Evolutionary conservation across 2,113 vertebrate genomes (phyloP).

Genomic region (Artemisiospiza belli): DNA sequence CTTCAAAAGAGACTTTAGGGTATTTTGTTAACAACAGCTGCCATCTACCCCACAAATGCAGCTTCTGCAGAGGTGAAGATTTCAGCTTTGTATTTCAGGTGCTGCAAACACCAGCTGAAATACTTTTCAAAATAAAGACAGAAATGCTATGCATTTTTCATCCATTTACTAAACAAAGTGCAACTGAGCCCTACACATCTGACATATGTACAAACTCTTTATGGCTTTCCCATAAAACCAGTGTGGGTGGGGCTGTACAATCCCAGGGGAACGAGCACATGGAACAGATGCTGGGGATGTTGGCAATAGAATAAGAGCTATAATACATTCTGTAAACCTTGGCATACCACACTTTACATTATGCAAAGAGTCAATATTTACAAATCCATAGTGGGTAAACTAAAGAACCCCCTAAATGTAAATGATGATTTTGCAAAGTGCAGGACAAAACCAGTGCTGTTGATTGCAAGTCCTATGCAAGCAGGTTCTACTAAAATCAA

Average conservation of each 20-base stretch:
- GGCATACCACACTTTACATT: conserved; percentile 88
- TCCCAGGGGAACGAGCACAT: conserved; percentile 79
- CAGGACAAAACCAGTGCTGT: conserved; percentile 77
- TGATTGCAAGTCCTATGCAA: conserved; percentile 71
- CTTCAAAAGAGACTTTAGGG: neutral
- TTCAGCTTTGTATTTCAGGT: neutral
- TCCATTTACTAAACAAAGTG: conserved; percentile 77
- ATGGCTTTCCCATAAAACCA: conserved; percentile 83
- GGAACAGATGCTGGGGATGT: conserved; percentile 77
- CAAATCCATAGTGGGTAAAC: conserved; percentile 76
- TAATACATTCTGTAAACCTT: conserved; percentile 95
- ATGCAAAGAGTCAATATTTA: conserved; percentile 89
- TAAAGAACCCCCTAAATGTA: conserved; percentile 57
- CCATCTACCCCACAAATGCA: neutral
- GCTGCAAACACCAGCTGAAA: conserved; percentile 33
- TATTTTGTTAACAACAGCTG: conserved; percentile 3
- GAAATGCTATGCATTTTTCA: conserved; percentile 42
- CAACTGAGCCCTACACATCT: conserved; percentile 78
- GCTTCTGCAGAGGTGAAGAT: neutral
- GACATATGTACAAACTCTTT: conserved; percentile 76
- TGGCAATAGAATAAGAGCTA: conserved; percentile 85
- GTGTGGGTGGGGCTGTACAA: conserved; percentile 81
- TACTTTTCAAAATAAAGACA: neutral
- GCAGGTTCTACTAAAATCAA: conserved; percentile 64
- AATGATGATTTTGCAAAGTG: conserved; percentile 80